A percentile compares a stretch with the other conserved stretches of the same genome.
phyloP scores from a whole-genome alignment of 2,888 invertebrate species.

The Luperina testacea region DNA sequence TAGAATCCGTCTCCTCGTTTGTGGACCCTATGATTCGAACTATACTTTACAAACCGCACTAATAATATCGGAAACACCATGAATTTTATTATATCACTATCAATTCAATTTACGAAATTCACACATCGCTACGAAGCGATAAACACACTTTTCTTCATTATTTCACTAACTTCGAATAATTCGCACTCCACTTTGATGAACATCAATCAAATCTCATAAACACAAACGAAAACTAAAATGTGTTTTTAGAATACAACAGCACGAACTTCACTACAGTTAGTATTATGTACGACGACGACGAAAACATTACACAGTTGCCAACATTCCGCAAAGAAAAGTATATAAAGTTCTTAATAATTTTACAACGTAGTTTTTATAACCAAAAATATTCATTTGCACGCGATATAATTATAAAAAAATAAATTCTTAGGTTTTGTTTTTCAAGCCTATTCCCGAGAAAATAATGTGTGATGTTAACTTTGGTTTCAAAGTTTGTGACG shows the following conservation, averaged over 20 bases:
- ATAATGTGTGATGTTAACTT: neutral
- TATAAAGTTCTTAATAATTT: slow-evolving; percentile 9
- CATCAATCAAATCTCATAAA: slow-evolving; percentile 82
- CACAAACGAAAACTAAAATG: slow-evolving; percentile 83
- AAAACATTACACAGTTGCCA: slow-evolving; percentile 63
- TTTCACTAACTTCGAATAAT: slow-evolving; percentile 81
- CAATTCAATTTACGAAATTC: slow-evolving; percentile 85
- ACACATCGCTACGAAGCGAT: slow-evolving; percentile 89
- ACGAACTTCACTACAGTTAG: slow-evolving; percentile 66
- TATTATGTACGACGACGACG: slow-evolving; percentile 31
- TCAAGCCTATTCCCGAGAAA: neutral
- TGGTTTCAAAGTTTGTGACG: slow-evolving; percentile 23
- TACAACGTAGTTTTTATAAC: neutral
- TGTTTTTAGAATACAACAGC: slow-evolving; percentile 70
- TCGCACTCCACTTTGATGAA: slow-evolving; percentile 84
- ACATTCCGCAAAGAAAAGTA: slow-evolving; percentile 51
- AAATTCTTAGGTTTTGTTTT: neutral
- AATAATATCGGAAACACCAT: slow-evolving; percentile 87
- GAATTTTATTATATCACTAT: slow-evolving; percentile 86
- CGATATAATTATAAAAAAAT: neutral
- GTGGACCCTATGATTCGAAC: slow-evolving; percentile 90
- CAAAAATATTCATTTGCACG: neutral
- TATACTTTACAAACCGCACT: slow-evolving; percentile 86
- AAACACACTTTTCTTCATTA: slow-evolving; percentile 85
- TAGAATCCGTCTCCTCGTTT: slow-evolving; percentile 90